phyloP scores from a whole-genome alignment of 2,888 invertebrate species.

The Hoplodrina ambigua region DNA sequence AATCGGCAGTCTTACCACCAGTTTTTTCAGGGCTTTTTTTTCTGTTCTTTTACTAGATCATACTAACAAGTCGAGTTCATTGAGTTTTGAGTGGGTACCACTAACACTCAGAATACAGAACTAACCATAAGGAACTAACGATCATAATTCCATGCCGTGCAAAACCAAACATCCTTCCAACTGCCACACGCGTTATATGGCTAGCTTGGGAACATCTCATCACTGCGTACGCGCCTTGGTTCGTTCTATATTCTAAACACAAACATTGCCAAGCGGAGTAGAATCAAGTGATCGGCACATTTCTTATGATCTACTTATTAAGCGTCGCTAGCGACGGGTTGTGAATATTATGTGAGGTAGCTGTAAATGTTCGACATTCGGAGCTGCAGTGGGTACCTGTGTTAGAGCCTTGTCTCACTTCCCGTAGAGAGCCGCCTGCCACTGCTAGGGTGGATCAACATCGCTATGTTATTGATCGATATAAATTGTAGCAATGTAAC shows the following conservation, averaged over 20 bases:
- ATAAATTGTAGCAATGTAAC: not conserved
- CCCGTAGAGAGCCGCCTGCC: constrained; percentile 66
- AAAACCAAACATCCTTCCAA: not conserved
- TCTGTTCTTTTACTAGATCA: no score
- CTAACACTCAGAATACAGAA: not conserved
- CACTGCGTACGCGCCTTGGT: not conserved
- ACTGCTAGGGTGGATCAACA: not conserved
- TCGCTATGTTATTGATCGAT: constrained; percentile 12
- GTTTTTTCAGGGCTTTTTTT: no score
- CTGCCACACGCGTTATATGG: not conserved
- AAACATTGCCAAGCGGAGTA: constrained; percentile 67
- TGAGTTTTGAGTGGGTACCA: not conserved
- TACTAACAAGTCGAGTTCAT: not conserved
- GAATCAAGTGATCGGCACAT: constrained; percentile 77
- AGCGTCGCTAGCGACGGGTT: constrained; percentile 77
- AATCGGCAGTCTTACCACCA: no score
- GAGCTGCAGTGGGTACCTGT: constrained; percentile 76
- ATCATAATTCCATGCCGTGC: not conserved
- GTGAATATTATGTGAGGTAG: constrained; percentile 76
- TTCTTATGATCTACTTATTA: constrained; percentile 85
- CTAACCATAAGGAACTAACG: not conserved
- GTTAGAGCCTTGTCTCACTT: constrained; percentile 62
- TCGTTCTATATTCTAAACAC: not conserved
- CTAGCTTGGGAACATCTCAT: no score
- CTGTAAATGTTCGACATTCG: constrained; percentile 63